Conservation (phyloP, 2,888 invertebrate genomes). For the Tinea pellionella region DNA sequence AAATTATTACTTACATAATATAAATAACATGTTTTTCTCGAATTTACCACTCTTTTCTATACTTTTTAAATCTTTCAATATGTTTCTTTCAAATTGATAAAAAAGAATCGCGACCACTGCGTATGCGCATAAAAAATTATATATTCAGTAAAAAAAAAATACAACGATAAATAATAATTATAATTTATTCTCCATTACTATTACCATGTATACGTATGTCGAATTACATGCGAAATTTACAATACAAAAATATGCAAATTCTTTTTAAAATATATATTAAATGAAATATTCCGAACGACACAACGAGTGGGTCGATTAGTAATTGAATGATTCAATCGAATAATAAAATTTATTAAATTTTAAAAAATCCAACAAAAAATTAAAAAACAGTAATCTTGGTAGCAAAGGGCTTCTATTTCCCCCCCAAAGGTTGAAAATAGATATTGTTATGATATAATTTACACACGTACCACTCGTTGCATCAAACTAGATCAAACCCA, state of each 20-base stretch:
- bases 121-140: no score
- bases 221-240: constrained; percentile 48
- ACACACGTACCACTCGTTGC: background rate
- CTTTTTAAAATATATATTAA: constrained; percentile 14
- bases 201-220: constrained; percentile 10
- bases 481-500: background rate
- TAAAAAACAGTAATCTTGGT: no score
- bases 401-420: no score
- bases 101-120: background rate
- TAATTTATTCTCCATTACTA: constrained; percentile 7
- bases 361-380: no score
- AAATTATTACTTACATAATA: constrained; percentile 16
- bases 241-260: constrained; percentile 54
- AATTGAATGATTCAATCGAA: background rate
- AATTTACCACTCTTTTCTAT: background rate
- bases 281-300: background rate
- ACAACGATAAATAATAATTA: constrained; percentile 9
- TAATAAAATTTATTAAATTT: no score
- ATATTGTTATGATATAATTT: no score
- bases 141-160: background rate
- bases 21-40: background rate
- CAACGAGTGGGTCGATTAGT: background rate
- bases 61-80: background rate
- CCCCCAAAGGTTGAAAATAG: no score
- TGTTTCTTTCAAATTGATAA: no score